phyloP scores from a whole-genome alignment of 2,888 invertebrate genomes.

The Corbicula japonica region DNA sequence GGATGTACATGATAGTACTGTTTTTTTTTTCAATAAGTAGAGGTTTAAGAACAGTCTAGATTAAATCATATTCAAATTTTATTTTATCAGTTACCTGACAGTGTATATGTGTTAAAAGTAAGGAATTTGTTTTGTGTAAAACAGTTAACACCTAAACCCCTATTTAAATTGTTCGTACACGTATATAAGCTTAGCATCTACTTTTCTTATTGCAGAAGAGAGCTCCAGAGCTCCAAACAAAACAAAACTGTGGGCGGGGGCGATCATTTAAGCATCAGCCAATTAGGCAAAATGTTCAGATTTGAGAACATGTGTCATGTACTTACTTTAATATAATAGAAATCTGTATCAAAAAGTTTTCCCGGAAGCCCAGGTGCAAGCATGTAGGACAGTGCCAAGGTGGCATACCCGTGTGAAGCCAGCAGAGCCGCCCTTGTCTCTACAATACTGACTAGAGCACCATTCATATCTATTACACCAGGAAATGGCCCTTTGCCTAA shows the following conservation, averaged over 20 bases:
- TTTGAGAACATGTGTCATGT: neutral
- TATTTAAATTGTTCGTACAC: neutral
- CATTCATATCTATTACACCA: constrained; percentile 49
- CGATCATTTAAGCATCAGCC: too few relatives aligned
- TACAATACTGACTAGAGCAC: constrained; percentile 45
- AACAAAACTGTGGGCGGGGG: too few relatives aligned
- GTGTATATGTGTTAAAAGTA: too few relatives aligned
- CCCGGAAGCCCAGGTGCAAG: constrained; percentile 34
- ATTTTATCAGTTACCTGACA: too few relatives aligned
- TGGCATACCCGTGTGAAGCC: constrained; percentile 57
- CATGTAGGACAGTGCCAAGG: constrained; percentile 45
- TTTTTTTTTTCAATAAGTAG: too few relatives aligned
- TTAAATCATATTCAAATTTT: too few relatives aligned
- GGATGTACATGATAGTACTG: too few relatives aligned
- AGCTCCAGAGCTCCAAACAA: neutral
- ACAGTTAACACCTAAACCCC: neutral
- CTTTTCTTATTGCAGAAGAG: neutral
- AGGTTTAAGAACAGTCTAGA: too few relatives aligned
- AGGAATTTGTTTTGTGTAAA: too few relatives aligned
- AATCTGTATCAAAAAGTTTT: constrained; percentile 20
- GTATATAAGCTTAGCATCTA: neutral
- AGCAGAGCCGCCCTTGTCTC: constrained; percentile 54
- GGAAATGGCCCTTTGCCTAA: constrained; percentile 60
- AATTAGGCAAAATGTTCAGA: too few relatives aligned
- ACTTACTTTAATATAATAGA: constrained; percentile 33